Percentiles rank a stretch among this genome's conserved stretches.
These are phyloP conservation scores for Ceratina japonica DNA, from an alignment of 1,140 invertebrate genomes.

Conservation along the genomic window DNA sequence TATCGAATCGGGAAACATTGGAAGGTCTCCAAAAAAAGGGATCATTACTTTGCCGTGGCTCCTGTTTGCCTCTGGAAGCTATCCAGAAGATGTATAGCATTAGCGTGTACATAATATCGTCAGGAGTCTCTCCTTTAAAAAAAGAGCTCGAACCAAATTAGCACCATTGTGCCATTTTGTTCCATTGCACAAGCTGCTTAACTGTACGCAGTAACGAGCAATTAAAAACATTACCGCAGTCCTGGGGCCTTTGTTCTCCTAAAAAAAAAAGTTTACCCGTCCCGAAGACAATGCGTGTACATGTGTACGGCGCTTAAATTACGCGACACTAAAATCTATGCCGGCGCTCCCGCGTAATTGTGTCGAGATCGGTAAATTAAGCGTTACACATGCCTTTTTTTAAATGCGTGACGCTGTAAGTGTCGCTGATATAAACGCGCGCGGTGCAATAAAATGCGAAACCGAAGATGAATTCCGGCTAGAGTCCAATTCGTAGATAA, in stretches of 20 bases:
- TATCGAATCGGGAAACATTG: constrained; percentile 42
- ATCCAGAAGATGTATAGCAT: constrained; percentile 40
- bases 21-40: constrained; percentile 45
- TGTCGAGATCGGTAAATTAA: constrained; percentile 10
- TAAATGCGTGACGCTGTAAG: background rate
- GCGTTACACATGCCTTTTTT: background rate
- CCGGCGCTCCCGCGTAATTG: background rate
- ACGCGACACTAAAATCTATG: background rate
- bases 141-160: constrained; percentile 29
- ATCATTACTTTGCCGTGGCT: constrained; percentile 50
- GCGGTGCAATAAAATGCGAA: background rate
- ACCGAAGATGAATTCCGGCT: too few relatives aligned
- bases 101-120: constrained; percentile 18
- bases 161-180: background rate
- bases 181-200: background rate
- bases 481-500: too few relatives aligned
- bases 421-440: background rate
- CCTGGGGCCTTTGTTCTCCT: background rate
- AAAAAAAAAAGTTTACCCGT: background rate
- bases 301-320: background rate
- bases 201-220: background rate
- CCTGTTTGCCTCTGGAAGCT: constrained; percentile 39
- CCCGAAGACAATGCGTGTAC: background rate
- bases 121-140: constrained; percentile 3
- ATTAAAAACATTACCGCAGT: background rate